Conservation (phyloP, 2,888 invertebrate species). For the Sarcophaga carnaria region DNA sequence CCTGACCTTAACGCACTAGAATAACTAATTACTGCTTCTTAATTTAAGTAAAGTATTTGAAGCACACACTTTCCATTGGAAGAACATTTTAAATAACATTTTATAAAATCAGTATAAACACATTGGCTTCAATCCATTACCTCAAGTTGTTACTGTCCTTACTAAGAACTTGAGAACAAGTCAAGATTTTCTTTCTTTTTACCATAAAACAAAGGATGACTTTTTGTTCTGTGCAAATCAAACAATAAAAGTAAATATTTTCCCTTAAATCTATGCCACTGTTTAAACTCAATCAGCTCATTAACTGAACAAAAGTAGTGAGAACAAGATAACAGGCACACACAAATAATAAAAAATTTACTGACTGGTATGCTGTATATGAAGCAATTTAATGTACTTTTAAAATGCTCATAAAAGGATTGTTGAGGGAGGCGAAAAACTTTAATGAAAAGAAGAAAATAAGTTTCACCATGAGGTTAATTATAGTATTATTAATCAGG, state of each 20-base stretch:
- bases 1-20: too few species aligned
- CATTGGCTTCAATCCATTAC: too few species aligned
- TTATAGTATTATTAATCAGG: not conserved
- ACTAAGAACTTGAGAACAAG: too few species aligned
- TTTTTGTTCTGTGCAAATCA: too few species aligned
- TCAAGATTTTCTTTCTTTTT: not conserved
- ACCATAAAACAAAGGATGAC: not conserved
- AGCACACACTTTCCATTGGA: too few species aligned
- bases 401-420: constrained; percentile 43
- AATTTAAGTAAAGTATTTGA: too few species aligned
- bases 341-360: constrained; percentile 10
- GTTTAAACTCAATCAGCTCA: constrained; percentile 36
- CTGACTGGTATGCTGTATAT: constrained; percentile 23
- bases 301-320: not conserved
- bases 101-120: too few species aligned
- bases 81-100: too few species aligned
- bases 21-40: too few species aligned
- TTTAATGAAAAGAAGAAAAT: not conserved
- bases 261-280: constrained; percentile 21
- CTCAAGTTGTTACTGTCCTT: too few species aligned
- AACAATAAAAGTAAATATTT: not conserved
- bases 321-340: not conserved
- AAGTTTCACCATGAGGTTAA: not conserved
- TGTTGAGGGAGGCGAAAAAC: constrained; percentile 31
- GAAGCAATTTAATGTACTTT: constrained; percentile 18